These are phyloP conservation scores for Pharmacophagus antenor DNA, from an alignment of 2,888 invertebrate species.

Conservation along the genomic window DNA sequence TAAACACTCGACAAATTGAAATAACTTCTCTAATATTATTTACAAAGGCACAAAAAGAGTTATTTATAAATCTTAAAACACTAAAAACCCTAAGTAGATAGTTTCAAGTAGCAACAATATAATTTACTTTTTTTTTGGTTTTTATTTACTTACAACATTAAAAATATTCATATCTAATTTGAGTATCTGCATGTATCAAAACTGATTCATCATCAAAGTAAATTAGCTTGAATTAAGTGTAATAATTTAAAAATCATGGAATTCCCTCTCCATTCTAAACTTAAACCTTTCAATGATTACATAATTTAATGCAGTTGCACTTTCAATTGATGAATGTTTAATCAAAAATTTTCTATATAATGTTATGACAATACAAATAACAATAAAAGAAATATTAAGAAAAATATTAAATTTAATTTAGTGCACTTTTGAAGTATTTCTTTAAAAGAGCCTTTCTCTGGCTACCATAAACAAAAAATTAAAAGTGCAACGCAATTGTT, in stretches of 20 bases:
- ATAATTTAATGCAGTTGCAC: conserved; percentile 58
- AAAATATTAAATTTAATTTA: not conserved
- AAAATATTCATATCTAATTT: conserved; percentile 27
- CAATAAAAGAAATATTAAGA: not conserved
- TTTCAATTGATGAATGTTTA: conserved; percentile 50
- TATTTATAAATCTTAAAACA: conserved; percentile 26
- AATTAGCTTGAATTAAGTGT: conserved; percentile 8
- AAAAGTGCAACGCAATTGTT: conserved; percentile 65
- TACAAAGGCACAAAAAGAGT: conserved; percentile 30
- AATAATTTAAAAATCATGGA: conserved; percentile 43
- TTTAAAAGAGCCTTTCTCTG: not conserved
- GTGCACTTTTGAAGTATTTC: not conserved
- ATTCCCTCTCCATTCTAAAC: conserved; percentile 58
- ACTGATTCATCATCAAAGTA: conserved; percentile 22
- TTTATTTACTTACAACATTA: conserved; percentile 24
- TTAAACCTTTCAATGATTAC: conserved; percentile 31
- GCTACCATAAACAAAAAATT: conserved; percentile 35
- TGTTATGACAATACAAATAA: no score
- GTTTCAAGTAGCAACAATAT: conserved; percentile 27
- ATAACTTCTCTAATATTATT: conserved; percentile 18
- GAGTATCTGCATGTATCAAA: conserved; percentile 29
- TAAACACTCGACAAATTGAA: conserved; percentile 11
- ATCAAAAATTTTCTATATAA: no score
- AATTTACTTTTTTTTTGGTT: conserved; percentile 31
- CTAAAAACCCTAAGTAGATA: conserved; percentile 25